Conservation (phyloP, 2,888 invertebrate species). For the Agelastica alni region DNA sequence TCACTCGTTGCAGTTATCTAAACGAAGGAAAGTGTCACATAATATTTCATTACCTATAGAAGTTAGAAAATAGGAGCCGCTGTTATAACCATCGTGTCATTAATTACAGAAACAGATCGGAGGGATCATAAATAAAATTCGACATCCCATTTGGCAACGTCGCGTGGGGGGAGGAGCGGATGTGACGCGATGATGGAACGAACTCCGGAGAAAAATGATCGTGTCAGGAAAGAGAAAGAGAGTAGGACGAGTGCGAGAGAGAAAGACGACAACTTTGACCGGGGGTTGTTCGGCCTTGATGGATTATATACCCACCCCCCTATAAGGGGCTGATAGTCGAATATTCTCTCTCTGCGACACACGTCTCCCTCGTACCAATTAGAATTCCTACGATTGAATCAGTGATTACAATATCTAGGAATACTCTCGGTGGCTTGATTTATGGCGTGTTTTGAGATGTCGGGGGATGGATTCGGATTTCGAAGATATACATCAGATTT, state of each 20-base stretch:
- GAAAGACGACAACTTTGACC: slow-evolving; percentile 68
- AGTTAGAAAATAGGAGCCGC: slow-evolving; percentile 42
- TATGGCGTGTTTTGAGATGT: slow-evolving; percentile 22
- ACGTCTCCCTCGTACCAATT: slow-evolving; percentile 54
- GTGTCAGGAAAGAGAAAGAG: slow-evolving; percentile 56
- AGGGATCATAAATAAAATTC: slow-evolving; percentile 59
- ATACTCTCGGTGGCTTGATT: slow-evolving; percentile 27
- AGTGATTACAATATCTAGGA: slow-evolving; percentile 47
- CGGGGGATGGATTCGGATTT: slow-evolving; percentile 8
- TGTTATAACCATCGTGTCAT: slow-evolving; percentile 56
- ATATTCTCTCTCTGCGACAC: slow-evolving; percentile 45
- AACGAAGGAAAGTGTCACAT: slow-evolving; percentile 23
- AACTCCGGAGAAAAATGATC: slow-evolving; percentile 75
- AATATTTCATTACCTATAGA: slow-evolving; percentile 33
- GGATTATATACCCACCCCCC: slow-evolving; percentile 59
- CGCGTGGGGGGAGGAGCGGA: slow-evolving; percentile 64
- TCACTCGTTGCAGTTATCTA: neutral
- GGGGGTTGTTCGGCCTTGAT: slow-evolving; percentile 58
- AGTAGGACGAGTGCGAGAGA: slow-evolving; percentile 51
- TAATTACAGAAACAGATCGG: slow-evolving; percentile 59
- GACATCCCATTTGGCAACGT: slow-evolving; percentile 60
- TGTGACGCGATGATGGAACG: slow-evolving; percentile 77
- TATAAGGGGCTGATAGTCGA: slow-evolving; percentile 47
- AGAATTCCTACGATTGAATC: slow-evolving; percentile 57
- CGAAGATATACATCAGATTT: slow-evolving; percentile 3